Percentiles rank a stretch among this genome's conserved stretches.
These are phyloP conservation scores for Tapirus terrestris DNA, from an alignment of 2,113 vertebrate genomes.

Conservation along the genomic window DNA sequence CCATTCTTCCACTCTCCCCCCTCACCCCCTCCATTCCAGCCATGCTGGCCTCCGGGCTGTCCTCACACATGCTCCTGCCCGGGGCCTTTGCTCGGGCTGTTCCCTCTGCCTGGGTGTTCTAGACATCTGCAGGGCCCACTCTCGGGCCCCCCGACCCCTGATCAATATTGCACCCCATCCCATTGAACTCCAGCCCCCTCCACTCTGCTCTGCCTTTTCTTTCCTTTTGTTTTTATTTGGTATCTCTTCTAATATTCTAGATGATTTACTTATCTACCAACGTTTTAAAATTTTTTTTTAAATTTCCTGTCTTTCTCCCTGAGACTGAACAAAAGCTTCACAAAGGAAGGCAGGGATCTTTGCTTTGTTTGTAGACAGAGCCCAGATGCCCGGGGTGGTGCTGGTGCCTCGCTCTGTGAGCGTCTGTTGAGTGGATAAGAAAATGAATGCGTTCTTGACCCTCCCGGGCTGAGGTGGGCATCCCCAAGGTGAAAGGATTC, in stretches of 20 bases:
- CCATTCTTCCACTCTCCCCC: fast-evolving
- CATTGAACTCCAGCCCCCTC: neutral
- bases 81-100: neutral
- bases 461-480: neutral
- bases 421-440: neutral
- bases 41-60: neutral
- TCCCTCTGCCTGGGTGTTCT: neutral
- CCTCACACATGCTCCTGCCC: neutral
- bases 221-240: neutral
- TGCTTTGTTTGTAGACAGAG: neutral
- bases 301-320: neutral
- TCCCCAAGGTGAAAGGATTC: neutral
- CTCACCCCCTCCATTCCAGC: neutral
- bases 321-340: neutral
- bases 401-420: neutral
- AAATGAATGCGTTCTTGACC: neutral
- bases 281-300: neutral
- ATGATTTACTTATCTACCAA: neutral
- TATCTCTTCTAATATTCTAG: neutral
- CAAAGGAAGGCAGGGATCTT: fast-evolving
- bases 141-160: neutral
- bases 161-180: neutral
- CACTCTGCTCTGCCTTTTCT: neutral
- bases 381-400: neutral
- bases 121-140: neutral